Base-by-base conservation (phyloP, 2,888 invertebrate species). In the Urechis unicinctus region DNA sequence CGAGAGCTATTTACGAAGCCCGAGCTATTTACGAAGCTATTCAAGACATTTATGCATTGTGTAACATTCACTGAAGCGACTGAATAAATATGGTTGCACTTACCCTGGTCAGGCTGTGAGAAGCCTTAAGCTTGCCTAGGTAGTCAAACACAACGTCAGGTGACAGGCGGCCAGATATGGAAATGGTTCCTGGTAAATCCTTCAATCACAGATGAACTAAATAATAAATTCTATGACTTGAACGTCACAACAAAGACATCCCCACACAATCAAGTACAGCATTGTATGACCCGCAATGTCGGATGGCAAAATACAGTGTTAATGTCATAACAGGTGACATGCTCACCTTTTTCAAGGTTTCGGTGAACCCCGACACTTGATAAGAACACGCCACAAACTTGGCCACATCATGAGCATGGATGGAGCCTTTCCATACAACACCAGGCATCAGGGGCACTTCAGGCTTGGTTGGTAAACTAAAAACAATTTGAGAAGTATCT, bases 91-190 rank as follows among this genome's bases (percentile, higher is more conserved):
- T n/a, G n/a, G n/a, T n/a, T n/a, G n/a, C n/a, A n/a, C 55, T 28
- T 31, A 58, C 60, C 56, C 56, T 50, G 22, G 49, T 59, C 4
- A 9, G 9, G 9, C 17, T 36, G 17, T 13, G 17, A 9, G 36
- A 13, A 9, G 36, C 9, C 17, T 36, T 36, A 9, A 36, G 36
- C 17, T 36, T 36, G 36, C 84, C 84, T 55, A 96, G 87, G 73
- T 96, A 96, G 57, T 94, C 92, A 91, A 91, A 94, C 4, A 83
- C 92, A 13, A 89, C 91, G 13, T 88, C 87, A 0, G 91, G 91
- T 53, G 86, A 85, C 70, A 96, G 94, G 67, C 96, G 83, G 1
- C 96, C 96, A 17, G 94, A 91, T 36, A 96, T 88, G 56, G 77
- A 73, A 42, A 94, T 80, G 55, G 87, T 86, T 50, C 85, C 82